Conservation (phyloP, 2,797 vertebrate genomes). For the Cynopterus sphinx region DNA sequence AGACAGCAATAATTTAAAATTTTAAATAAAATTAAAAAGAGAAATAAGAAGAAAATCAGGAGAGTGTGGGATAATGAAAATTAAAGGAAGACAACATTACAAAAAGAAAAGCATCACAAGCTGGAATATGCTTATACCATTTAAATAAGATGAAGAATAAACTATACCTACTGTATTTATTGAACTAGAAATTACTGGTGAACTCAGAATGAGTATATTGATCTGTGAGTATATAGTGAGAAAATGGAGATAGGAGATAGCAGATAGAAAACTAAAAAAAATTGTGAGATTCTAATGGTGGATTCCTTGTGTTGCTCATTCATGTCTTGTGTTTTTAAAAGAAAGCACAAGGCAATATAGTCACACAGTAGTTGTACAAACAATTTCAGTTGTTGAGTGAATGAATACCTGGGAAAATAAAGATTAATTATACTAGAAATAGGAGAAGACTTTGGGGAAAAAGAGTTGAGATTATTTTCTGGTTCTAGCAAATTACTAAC, state of each 20-base stretch:
- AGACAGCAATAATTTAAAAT: background rate
- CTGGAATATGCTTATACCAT: background rate
- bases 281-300: background rate
- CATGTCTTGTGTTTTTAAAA: background rate
- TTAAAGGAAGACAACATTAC: background rate
- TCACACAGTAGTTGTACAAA: background rate
- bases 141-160: background rate
- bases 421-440: conserved; percentile 74
- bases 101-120: background rate
- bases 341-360: background rate
- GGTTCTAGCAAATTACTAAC: conserved; percentile 65
- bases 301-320: background rate
- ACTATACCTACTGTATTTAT: background rate
- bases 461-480: conserved; percentile 47
- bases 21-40: background rate
- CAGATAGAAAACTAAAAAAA: background rate
- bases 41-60: background rate
- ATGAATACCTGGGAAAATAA: conserved; percentile 46
- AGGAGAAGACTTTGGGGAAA: conserved; percentile 72
- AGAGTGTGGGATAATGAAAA: background rate
- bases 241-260: background rate
- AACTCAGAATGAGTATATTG: background rate
- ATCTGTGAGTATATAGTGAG: background rate
- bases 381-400: conserved; percentile 47
- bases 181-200: background rate